Conservation (phyloP, 2,797 vertebrate species). For the Emydoidea blandingii region DNA sequence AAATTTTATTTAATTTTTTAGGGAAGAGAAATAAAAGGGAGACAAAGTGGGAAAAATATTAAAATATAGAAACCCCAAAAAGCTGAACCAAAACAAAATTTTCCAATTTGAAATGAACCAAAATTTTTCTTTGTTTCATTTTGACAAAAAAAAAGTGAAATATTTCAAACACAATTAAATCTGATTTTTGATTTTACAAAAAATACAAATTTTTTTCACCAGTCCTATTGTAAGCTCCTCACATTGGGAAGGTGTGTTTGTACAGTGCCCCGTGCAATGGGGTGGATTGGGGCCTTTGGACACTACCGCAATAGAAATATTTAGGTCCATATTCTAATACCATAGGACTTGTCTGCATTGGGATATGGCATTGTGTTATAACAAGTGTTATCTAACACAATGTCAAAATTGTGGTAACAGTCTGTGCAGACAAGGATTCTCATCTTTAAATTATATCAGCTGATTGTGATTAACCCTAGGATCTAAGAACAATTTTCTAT, state of each 20-base stretch:
- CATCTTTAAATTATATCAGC: too few relatives aligned
- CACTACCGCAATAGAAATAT: neutral
- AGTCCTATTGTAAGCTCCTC: neutral
- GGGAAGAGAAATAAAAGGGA: neutral
- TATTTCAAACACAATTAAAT: neutral
- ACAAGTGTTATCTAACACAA: too few relatives aligned
- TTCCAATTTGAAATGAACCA: neutral
- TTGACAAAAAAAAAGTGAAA: neutral
- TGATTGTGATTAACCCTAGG: too few relatives aligned
- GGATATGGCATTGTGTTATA: too few relatives aligned
- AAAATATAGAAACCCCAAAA: neutral
- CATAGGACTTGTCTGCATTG: neutral
- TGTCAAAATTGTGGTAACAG: too few relatives aligned
- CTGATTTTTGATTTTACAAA: neutral
- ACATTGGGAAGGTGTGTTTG: neutral
- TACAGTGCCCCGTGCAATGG: neutral
- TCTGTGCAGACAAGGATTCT: too few relatives aligned
- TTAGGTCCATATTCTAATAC: neutral
- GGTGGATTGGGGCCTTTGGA: neutral
- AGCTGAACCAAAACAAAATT: neutral
- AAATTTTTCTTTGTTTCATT: neutral
- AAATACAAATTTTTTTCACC: neutral
- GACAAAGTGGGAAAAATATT: neutral
- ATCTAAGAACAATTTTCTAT: too few relatives aligned
- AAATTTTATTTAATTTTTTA: neutral